phyloP scores from a whole-genome alignment of 1,140 invertebrate species.

The Magallana gigas region DNA sequence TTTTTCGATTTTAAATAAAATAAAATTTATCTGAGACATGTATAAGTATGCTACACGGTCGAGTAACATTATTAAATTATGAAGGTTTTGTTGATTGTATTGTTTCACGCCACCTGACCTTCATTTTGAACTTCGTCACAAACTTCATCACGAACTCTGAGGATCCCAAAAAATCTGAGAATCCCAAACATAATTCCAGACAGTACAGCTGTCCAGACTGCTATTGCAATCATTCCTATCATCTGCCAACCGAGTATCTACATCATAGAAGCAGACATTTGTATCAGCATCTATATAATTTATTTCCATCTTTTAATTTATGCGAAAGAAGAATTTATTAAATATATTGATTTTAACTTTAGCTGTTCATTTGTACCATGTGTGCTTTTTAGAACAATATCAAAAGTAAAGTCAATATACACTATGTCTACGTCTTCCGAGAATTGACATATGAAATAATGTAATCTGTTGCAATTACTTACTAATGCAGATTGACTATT shows the following conservation, averaged over 20 bases:
- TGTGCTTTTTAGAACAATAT: no score
- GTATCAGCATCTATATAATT: no score
- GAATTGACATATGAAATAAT: no score
- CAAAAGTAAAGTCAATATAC: not conserved
- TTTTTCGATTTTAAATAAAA: no score
- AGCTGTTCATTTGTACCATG: no score
- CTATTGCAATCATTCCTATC: slow-evolving; percentile 79
- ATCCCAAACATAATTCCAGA: slow-evolving; percentile 80
- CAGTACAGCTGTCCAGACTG: slow-evolving; percentile 78
- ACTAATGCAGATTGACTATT: slow-evolving; percentile 66
- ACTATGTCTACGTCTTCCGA: no score
- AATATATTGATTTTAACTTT: no score
- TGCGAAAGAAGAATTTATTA: no score
- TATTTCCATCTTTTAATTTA: no score
- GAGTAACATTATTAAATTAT: no score
- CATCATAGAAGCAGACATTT: not conserved
- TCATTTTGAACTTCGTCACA: slow-evolving; percentile 80
- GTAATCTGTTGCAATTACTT: slow-evolving; percentile 12
- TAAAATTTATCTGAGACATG: not conserved
- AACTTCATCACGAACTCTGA: slow-evolving; percentile 79
- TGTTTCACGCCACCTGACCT: slow-evolving; percentile 69
- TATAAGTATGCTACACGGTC: no score
- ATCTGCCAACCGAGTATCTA: slow-evolving; percentile 81
- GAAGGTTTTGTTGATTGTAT: not conserved
- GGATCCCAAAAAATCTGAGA: slow-evolving; percentile 76